Conservation (phyloP, 2,797 vertebrate genomes). For the Takifugu ocellatus region DNA sequence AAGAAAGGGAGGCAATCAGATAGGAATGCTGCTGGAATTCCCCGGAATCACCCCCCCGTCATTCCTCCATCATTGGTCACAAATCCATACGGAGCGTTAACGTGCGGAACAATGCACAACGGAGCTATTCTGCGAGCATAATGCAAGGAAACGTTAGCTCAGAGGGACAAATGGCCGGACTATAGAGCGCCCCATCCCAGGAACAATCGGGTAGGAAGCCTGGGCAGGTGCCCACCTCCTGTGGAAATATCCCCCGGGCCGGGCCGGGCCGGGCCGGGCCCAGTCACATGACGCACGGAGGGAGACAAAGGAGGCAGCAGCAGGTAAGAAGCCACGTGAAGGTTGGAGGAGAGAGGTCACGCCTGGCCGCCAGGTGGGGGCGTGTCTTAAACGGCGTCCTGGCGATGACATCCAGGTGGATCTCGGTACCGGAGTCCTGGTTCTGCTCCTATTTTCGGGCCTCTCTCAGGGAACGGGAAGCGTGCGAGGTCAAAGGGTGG, state of each 20-base stretch:
- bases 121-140: slow-evolving; percentile 66
- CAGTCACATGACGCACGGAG: neutral
- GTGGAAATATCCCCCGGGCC: slow-evolving; percentile 58
- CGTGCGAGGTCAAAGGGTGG: slow-evolving; percentile 39
- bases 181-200: slow-evolving; percentile 43
- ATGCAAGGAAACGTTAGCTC: slow-evolving; percentile 72
- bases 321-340: no score
- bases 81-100: slow-evolving; percentile 58
- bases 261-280: slow-evolving; percentile 26
- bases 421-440: no score
- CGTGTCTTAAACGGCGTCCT: no score
- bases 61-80: slow-evolving; percentile 33
- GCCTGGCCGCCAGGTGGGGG: no score
- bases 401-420: no score
- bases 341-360: no score
- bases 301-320: neutral
- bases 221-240: slow-evolving; percentile 68
- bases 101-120: slow-evolving; percentile 62
- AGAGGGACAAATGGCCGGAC: slow-evolving; percentile 55
- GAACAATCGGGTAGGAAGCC: slow-evolving; percentile 68
- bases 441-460: no score
- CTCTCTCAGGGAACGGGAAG: neutral
- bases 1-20: slow-evolving; percentile 42
- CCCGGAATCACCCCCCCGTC: slow-evolving; percentile 47
- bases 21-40: slow-evolving; percentile 68